phyloP scores from a whole-genome alignment of 2,888 invertebrate genomes.

The Lochmaea capreae region DNA sequence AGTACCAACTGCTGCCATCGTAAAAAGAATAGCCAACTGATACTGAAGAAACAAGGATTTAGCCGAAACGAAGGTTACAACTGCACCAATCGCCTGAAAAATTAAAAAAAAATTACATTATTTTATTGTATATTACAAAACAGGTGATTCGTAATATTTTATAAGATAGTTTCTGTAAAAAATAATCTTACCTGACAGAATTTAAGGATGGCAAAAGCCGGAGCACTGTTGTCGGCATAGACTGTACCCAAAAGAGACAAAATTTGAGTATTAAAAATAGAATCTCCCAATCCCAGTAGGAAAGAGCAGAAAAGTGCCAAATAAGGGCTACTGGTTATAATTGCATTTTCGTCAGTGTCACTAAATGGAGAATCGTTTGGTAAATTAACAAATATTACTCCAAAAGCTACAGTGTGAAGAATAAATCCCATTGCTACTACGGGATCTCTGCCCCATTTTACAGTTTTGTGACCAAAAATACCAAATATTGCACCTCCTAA shows the following conservation, averaged over 20 bases:
- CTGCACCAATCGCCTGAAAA: conserved; percentile 85
- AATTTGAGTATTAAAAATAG: conserved; percentile 97
- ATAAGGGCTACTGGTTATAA: conserved; percentile 67
- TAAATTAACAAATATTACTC: conserved; percentile 88
- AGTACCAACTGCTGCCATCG: conserved; percentile 69
- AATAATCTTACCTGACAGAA: conserved; percentile 80
- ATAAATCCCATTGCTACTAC: conserved; percentile 90
- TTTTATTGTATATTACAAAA: no score
- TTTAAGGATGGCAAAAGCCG: conserved; percentile 98
- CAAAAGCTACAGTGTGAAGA: conserved; percentile 85
- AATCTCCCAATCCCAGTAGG: conserved; percentile 94
- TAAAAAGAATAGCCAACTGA: conserved; percentile 78
- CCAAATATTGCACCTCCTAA: conserved; percentile 92
- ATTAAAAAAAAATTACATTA: no score
- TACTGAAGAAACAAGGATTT: conserved; percentile 76
- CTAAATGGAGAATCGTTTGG: conserved; percentile 85
- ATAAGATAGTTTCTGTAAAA: no score
- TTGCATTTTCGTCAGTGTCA: conserved; percentile 70
- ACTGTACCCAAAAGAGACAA: conserved; percentile 92
- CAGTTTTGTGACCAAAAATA: conserved; percentile 86
- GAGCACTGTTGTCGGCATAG: conserved; percentile 89
- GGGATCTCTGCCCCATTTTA: conserved; percentile 88
- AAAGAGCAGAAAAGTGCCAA: conserved; percentile 90
- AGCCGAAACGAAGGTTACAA: conserved; percentile 87
- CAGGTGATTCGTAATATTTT: no score